Conservation (phyloP, 2,888 invertebrate genomes). For the Megamerina dolium region DNA sequence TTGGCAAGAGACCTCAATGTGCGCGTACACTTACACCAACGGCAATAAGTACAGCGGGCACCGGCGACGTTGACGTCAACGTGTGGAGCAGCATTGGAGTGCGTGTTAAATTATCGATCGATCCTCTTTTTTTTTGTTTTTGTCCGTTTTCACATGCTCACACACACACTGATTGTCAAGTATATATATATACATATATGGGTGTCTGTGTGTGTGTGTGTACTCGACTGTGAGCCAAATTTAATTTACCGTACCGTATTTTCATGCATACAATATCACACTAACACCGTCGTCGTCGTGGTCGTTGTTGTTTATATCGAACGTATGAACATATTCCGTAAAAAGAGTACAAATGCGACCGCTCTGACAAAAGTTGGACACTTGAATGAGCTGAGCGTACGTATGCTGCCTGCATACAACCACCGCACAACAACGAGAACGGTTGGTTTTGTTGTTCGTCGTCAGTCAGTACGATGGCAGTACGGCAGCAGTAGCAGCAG, state of each 20-base stretch:
- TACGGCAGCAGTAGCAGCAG: slow-evolving; percentile 16
- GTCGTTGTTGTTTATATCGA: too few species aligned
- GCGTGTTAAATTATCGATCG: too few species aligned
- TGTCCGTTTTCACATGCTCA: neutral
- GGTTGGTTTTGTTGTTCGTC: too few species aligned
- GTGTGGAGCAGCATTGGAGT: too few species aligned
- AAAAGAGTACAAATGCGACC: slow-evolving; percentile 29
- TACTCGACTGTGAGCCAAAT: slow-evolving; percentile 22
- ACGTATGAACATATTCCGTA: too few species aligned
- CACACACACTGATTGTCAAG: neutral
- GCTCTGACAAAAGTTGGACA: slow-evolving; percentile 47
- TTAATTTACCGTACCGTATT: too few species aligned
- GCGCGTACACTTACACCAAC: too few species aligned
- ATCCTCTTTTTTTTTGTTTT: too few species aligned
- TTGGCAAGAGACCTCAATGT: slow-evolving; percentile 6
- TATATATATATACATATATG: slow-evolving; percentile 5
- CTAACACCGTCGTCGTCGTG: too few species aligned
- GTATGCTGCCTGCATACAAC: slow-evolving; percentile 40
- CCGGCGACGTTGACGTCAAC: slow-evolving; percentile 19
- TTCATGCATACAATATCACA: too few species aligned
- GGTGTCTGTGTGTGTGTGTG: slow-evolving; percentile 20
- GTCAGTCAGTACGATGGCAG: slow-evolving; percentile 18
- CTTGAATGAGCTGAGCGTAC: slow-evolving; percentile 46
- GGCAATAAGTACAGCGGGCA: too few species aligned
- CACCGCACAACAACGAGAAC: slow-evolving; percentile 19